Evolutionary conservation across 2,113 vertebrate species (phyloP).

Genomic region (Cheilinus undulatus): DNA sequence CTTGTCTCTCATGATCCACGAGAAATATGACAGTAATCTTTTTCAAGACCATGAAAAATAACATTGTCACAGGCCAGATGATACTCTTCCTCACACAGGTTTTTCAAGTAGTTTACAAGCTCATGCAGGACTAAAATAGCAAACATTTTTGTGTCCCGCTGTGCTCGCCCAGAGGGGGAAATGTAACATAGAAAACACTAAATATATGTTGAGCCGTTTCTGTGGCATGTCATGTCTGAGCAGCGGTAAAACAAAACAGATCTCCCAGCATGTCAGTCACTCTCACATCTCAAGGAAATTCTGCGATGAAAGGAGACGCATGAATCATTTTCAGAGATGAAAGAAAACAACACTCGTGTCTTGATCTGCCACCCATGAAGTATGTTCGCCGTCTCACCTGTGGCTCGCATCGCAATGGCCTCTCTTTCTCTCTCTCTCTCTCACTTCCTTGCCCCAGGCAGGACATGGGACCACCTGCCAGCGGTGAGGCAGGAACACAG

Average conservation of each 20-base stretch:
- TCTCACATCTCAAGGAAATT: constrained; percentile 42
- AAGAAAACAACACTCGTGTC: constrained; percentile 37
- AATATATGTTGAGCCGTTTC: constrained; percentile 40
- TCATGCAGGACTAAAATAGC: constrained; percentile 16
- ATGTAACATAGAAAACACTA: constrained; percentile 23
- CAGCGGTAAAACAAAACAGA: constrained; percentile 57
- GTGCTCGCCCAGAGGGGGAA: constrained; percentile 44
- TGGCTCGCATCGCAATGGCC: constrained; percentile 21
- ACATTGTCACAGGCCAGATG: constrained; percentile 36
- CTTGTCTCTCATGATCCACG: constrained; percentile 48
- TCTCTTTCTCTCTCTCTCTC: constrained; percentile 24
- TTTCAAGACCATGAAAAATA: constrained; percentile 44
- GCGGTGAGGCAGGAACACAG: constrained; percentile 67
- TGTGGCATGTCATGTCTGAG: constrained; percentile 56
- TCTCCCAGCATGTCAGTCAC: constrained; percentile 55
- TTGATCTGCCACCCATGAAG: constrained; percentile 49
- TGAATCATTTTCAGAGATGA: constrained; percentile 51
- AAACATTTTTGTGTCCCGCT: constrained; percentile 33
- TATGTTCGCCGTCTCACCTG: constrained; percentile 46
- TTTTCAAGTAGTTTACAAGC: constrained; percentile 44
- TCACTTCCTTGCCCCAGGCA: constrained; percentile 68
- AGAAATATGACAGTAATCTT: constrained; percentile 59
- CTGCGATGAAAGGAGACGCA: constrained; percentile 33
- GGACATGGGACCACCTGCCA: constrained; percentile 79
- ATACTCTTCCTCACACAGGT: constrained; percentile 22